phyloP scores from a whole-genome alignment of 2,888 invertebrate species.

The Idaea straminata region DNA sequence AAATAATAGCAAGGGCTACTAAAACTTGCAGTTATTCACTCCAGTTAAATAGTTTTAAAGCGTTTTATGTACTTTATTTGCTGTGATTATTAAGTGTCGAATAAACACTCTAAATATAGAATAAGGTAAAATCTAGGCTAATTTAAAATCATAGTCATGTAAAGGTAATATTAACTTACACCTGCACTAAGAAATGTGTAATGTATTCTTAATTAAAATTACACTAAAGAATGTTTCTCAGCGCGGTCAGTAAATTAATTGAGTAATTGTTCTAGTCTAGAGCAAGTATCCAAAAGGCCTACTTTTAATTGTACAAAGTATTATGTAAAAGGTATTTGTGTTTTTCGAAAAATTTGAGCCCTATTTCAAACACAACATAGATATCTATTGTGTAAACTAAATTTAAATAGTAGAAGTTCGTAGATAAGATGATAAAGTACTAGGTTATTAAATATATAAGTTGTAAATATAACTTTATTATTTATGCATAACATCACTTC shows the following conservation, averaged over 20 bases:
- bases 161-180: neutral
- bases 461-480: neutral
- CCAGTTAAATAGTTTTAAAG: neutral
- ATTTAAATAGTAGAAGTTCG: neutral
- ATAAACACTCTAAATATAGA: constrained; percentile 9
- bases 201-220: too few species aligned
- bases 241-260: neutral
- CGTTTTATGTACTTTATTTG: constrained; percentile 27
- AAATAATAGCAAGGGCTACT: neutral
- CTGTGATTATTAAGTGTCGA: constrained; percentile 26
- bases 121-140: neutral
- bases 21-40: too few species aligned
- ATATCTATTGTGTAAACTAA: constrained; percentile 10
- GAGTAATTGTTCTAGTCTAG: constrained; percentile 14
- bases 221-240: neutral
- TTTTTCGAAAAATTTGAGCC: constrained; percentile 62
- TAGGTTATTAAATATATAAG: too few species aligned
- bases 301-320: constrained; percentile 22
- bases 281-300: constrained; percentile 70
- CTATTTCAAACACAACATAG: constrained; percentile 57
- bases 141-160: neutral
- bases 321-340: constrained; percentile 36
- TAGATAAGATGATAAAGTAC: neutral
- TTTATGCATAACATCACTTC: neutral
- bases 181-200: neutral